These are phyloP conservation scores for Stomatorhinus ivindoensis DNA, from an alignment of 2,113 vertebrate species.

Conservation along the genomic window DNA sequence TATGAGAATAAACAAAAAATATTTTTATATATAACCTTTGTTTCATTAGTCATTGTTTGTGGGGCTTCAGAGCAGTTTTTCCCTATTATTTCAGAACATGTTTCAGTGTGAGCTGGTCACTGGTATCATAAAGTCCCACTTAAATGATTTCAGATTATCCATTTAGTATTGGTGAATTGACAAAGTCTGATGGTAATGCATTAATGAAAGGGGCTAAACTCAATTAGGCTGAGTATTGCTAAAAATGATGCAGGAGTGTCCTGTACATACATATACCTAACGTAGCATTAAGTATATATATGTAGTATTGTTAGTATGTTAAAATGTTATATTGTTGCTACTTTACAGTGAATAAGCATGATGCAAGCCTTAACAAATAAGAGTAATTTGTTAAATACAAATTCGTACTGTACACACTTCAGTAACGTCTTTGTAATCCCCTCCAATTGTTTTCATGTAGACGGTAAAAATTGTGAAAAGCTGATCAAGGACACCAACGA, in stretches of 20 bases:
- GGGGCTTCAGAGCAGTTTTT: constrained; percentile 20
- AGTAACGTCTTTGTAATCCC: constrained; percentile 71
- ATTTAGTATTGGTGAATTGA: constrained; percentile 46
- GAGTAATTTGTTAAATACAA: constrained; percentile 70
- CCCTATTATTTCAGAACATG: background rate
- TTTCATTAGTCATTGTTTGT: background rate
- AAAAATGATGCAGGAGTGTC: constrained; percentile 50
- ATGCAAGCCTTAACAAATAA: constrained; percentile 76
- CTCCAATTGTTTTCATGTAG: constrained; percentile 64
- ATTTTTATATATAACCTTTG: background rate
- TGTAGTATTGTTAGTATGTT: constrained; percentile 53
- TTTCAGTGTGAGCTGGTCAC: background rate
- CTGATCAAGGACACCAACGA: constrained; percentile 71
- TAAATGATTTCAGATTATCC: constrained; percentile 53
- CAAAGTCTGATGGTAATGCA: constrained; percentile 29
- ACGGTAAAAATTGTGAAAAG: constrained; percentile 75
- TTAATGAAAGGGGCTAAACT: constrained; percentile 41
- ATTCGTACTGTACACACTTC: constrained; percentile 73
- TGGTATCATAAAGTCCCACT: constrained; percentile 1
- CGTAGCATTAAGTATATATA: constrained; percentile 65
- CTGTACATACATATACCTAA: constrained; percentile 63
- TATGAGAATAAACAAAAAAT: background rate
- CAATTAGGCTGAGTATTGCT: constrained; percentile 62
- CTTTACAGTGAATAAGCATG: constrained; percentile 73
- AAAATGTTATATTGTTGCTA: constrained; percentile 59